Evolutionary conservation across 2,113 vertebrate species (phyloP).

Genomic region (Symphodus melops): DNA sequence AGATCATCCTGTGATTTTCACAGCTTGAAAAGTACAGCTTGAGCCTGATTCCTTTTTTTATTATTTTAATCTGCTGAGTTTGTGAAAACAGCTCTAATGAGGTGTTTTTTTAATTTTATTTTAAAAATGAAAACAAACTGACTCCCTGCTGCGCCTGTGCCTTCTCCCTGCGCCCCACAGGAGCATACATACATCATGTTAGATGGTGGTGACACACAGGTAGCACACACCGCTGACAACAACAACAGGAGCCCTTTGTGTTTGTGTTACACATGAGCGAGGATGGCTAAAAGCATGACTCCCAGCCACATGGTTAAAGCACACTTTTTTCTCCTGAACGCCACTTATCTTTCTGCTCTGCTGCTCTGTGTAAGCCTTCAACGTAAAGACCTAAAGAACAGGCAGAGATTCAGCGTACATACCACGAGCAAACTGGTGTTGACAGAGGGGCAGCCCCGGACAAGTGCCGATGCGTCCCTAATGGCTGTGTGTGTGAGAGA

Average conservation of each 20-base stretch:
- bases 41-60: too few relatives aligned
- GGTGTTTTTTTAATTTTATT: too few relatives aligned
- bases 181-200: constrained; percentile 24
- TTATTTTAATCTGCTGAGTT: too few relatives aligned
- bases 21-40: too few relatives aligned
- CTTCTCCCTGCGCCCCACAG: constrained; percentile 16
- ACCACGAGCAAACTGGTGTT: constrained; percentile 68
- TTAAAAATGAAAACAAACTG: not conserved
- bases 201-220: constrained; percentile 47
- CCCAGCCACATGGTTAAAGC: constrained; percentile 30
- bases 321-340: constrained; percentile 31
- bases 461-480: constrained; percentile 75
- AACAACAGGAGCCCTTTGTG: constrained; percentile 61
- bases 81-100: too few relatives aligned
- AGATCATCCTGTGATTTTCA: too few relatives aligned
- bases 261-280: constrained; percentile 47
- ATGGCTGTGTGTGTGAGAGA: constrained; percentile 65
- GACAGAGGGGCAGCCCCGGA: constrained; percentile 70
- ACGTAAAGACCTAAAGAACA: constrained; percentile 31
- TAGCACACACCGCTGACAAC: constrained; percentile 53
- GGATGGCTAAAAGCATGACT: constrained; percentile 47
- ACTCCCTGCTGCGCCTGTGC: constrained; percentile 23
- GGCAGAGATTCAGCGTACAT: constrained; percentile 52
- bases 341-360: constrained; percentile 66
- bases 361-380: constrained; percentile 42